Percentiles rank a stretch among this genome's conserved stretches.
Conservation (phyloP, 2,113 vertebrate species). For the Gymnocephalus cernua region DNA sequence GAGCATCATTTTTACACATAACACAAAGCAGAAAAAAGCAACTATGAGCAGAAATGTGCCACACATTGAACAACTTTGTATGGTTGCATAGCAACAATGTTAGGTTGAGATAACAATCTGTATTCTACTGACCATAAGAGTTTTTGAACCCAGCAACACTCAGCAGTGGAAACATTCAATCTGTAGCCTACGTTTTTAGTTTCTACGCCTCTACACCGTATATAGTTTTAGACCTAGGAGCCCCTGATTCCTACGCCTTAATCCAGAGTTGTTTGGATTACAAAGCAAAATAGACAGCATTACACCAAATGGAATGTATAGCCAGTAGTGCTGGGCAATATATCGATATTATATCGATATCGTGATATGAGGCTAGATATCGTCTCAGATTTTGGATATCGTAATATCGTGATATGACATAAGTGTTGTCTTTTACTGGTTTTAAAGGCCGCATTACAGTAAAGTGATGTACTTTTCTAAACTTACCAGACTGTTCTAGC, state of each 20-base stretch:
- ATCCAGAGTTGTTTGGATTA: slow-evolving; percentile 52
- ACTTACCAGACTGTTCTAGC: no score
- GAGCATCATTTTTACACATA: slow-evolving; percentile 43
- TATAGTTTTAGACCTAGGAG: slow-evolving; percentile 46
- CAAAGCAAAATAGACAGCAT: slow-evolving; percentile 50
- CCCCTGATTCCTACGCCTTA: slow-evolving; percentile 36
- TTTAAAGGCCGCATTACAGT: no score
- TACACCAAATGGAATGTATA: slow-evolving; percentile 47
- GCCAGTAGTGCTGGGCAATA: no score
- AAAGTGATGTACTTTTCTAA: no score
- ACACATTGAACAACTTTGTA: slow-evolving; percentile 48
- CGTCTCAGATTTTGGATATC: no score
- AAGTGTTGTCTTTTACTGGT: no score
- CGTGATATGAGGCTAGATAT: no score
- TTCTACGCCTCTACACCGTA: slow-evolving; percentile 39
- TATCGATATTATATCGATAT: no score
- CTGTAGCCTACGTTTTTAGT: slow-evolving; percentile 39
- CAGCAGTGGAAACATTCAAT: slow-evolving; percentile 47
- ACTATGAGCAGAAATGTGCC: slow-evolving; percentile 43
- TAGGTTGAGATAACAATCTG: slow-evolving; percentile 47
- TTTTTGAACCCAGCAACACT: slow-evolving; percentile 29
- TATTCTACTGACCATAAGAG: slow-evolving; percentile 43
- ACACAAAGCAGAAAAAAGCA: slow-evolving; percentile 29
- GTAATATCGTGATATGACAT: no score
- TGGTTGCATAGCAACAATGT: slow-evolving; percentile 69